These are phyloP conservation scores for Drosophila algonquin DNA, from an alignment of 2,888 invertebrate species.

Conservation along the genomic window DNA sequence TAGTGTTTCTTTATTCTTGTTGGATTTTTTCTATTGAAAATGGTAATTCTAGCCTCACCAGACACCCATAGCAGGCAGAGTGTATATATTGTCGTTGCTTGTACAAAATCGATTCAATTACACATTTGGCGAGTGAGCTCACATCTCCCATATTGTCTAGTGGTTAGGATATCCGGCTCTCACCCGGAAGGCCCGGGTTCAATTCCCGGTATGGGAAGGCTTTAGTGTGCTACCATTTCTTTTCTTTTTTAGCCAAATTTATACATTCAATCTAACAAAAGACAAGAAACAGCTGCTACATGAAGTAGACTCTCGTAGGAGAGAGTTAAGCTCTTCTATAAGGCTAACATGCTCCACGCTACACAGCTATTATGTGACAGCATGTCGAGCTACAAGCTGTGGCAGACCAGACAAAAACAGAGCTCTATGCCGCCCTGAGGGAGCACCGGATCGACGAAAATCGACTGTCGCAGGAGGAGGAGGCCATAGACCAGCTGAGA, in stretches of 20 bases:
- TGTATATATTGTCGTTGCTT: too few relatives aligned
- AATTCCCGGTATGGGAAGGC: constrained; percentile 93
- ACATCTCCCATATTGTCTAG: constrained; percentile 82
- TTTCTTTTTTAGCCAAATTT: too few relatives aligned
- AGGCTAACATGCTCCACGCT: background rate
- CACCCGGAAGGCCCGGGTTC: constrained; percentile 89
- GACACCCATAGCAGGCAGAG: too few relatives aligned
- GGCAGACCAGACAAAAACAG: constrained; percentile 58
- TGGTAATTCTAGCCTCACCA: too few relatives aligned
- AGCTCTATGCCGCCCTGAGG: constrained; percentile 63
- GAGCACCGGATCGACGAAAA: constrained; percentile 64
- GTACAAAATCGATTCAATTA: too few relatives aligned
- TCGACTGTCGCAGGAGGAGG: constrained; percentile 62
- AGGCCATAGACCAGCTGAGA: constrained; percentile 30
- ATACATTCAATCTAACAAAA: constrained; percentile 55
- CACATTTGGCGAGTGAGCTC: rapidly evolving
- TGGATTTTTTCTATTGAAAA: too few relatives aligned
- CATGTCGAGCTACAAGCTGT: constrained; percentile 54
- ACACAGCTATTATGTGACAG: constrained; percentile 29
- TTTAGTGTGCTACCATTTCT: too few relatives aligned
- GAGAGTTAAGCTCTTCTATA: constrained; percentile 34
- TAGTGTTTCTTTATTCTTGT: too few relatives aligned
- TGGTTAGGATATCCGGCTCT: constrained; percentile 69
- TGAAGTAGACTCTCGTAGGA: constrained; percentile 47
- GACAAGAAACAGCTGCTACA: constrained; percentile 60